Evolutionary conservation across 2,888 invertebrate genomes (phyloP), one percentile per base, ranked within the genome.

Genomic region (Unio pictorum): DNA sequence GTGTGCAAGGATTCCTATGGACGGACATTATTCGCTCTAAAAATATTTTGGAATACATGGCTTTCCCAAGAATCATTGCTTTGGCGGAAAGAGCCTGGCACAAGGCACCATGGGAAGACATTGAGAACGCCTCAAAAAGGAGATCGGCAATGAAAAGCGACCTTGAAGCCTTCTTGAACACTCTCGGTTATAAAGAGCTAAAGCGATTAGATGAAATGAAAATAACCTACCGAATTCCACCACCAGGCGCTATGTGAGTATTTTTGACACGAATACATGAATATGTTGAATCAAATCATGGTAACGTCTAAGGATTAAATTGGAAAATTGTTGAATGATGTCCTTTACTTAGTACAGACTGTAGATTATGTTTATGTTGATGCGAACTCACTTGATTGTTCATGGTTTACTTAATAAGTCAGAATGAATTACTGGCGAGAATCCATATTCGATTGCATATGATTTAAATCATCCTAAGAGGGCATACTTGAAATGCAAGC

Each of bases 71-170:
- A 23, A 69, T 86, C 7, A 68, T 87, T 28, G 86, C 87, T 0
- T 66, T 87, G 23, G 88, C 88, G 2, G 88, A 88, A 73, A 69
- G 87, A 26, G 80, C 82, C 1, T 89, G 88, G 88, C 87, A 88
- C 66, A 81, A 81, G 61, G 84, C 85, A 34, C 20, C 73, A n/a
- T 88, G 88, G 88, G 87, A 88, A 72, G 68, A 71, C 17, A 67
- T 72, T 8, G 11, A 64, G 17, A 69, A 78, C 26, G 72, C 74
- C 8, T 54, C 20, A 0, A 61, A 67, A 11, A 69, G 80, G n/a
- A 69, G 70, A 15, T 34, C 68, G 4, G 34, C 64, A 7, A 61
- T 73, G 26, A 67, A 80, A 20, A 45, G 55, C 4, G 84, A 85
- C 63, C 86, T 84, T 83, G 73, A 71, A 23, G 63, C 61, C 3